Conservation (phyloP, 2,797 vertebrate species). For the Cottoperca gobio region DNA sequence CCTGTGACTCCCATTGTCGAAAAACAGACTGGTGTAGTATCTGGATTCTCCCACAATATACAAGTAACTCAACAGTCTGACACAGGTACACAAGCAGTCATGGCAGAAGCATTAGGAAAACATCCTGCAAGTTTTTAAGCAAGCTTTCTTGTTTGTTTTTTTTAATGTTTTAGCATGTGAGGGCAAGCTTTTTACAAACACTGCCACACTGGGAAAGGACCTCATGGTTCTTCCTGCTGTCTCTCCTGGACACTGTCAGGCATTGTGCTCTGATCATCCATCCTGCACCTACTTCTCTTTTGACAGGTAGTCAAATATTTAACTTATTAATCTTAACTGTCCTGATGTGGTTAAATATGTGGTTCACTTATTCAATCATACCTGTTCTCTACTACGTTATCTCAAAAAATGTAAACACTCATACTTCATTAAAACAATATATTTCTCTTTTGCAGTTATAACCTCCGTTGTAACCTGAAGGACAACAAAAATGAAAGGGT, state of each 20-base stretch:
- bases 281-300: conserved; percentile 71
- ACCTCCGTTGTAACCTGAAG: conserved; percentile 62
- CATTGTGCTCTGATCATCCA: conserved; percentile 67
- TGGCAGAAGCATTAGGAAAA: too few relatives aligned
- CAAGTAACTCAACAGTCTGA: not conserved
- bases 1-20: conserved; percentile 40
- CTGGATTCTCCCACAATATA: conserved; percentile 69
- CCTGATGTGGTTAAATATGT: not conserved
- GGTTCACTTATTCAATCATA: not conserved
- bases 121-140: not conserved
- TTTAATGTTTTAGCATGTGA: conserved; percentile 47
- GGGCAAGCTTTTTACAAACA: conserved; percentile 39
- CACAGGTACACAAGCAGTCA: conserved; percentile 33
- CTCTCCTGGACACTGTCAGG: conserved; percentile 70
- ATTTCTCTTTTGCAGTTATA: not conserved
- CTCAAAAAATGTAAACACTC: not conserved
- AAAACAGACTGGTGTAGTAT: conserved; percentile 21
- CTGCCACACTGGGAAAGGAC: conserved; percentile 45
- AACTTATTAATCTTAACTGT: too few relatives aligned
- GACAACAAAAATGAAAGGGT: conserved; percentile 20
- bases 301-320: conserved; percentile 1
- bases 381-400: not conserved
- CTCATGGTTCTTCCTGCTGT: not conserved
- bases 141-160: not conserved
- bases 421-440: too few relatives aligned